Evolutionary conservation across 2,888 invertebrate genomes (phyloP).

Genomic region (Venusia cambrica): DNA sequence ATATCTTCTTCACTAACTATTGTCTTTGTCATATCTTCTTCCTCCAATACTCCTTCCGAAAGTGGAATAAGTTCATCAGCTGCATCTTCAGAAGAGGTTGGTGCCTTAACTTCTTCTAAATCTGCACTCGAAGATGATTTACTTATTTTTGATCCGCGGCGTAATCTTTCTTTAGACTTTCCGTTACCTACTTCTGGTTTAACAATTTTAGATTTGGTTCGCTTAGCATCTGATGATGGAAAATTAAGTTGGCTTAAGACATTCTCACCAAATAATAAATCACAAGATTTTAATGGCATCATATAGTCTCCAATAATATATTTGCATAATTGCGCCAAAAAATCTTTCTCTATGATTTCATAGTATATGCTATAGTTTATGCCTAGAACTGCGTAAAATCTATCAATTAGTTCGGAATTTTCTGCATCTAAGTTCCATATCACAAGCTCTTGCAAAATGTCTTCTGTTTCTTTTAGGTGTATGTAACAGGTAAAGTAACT

Average conservation of each 20-base stretch:
- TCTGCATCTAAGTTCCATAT: conserved; percentile 65
- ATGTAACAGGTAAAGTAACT: conserved; percentile 82
- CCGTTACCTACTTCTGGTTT: conserved; percentile 51
- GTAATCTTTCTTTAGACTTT: conserved; percentile 54
- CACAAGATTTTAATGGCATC: conserved; percentile 51
- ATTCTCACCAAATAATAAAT: conserved; percentile 64
- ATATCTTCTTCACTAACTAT: conserved; percentile 40
- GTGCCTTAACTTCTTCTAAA: conserved; percentile 47
- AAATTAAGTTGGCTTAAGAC: conserved; percentile 58
- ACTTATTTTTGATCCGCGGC: conserved; percentile 48
- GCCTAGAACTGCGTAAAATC: conserved; percentile 80
- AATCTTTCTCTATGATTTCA: conserved; percentile 74
- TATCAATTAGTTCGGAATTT: conserved; percentile 74
- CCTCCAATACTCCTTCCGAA: conserved; percentile 39
- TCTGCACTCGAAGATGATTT: conserved; percentile 41
- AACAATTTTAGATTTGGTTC: conserved; percentile 57
- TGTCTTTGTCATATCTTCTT: conserved; percentile 33
- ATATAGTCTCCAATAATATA: conserved; percentile 67
- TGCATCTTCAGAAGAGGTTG: conserved; percentile 37
- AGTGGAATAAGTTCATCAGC: conserved; percentile 32
- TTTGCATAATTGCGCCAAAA: conserved; percentile 73
- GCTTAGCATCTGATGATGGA: conserved; percentile 55
- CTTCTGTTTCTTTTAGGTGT: conserved; percentile 62
- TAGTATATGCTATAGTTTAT: conserved; percentile 82
- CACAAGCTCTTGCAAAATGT: conserved; percentile 61